Conservation (phyloP, 2,888 invertebrate genomes). For the Netelia melanura region DNA sequence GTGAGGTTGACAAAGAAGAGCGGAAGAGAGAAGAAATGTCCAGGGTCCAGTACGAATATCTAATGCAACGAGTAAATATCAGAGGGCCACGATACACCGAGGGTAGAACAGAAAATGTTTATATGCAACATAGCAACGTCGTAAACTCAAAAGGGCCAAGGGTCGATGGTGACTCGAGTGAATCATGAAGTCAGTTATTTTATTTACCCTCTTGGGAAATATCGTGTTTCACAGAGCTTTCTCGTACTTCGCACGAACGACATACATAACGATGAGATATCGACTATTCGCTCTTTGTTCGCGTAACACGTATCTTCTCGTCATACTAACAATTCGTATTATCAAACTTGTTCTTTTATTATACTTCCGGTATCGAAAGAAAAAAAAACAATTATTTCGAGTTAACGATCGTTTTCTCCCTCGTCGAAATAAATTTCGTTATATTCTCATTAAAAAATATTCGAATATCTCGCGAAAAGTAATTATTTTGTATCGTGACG, state of each 20-base stretch:
- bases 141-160: neutral
- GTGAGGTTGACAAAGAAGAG: neutral
- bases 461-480: neutral
- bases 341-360: no score
- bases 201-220: conserved; percentile 23
- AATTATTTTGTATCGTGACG: neutral
- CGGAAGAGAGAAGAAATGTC: neutral
- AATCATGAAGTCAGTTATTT: conserved; percentile 12
- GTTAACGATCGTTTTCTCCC: neutral
- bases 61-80: conserved; percentile 32
- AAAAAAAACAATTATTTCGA: no score
- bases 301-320: no score
- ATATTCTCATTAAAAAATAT: neutral
- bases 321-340: no score
- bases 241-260: neutral
- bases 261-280: neutral
- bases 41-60: conserved; percentile 14
- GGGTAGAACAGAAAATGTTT: conserved; percentile 7
- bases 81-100: neutral
- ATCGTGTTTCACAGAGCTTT: conserved; percentile 13
- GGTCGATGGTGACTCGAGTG: neutral
- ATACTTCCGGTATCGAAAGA: no score
- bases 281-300: no score
- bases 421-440: neutral
- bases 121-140: neutral